Conservation (phyloP, 1,140 invertebrate species). For the Triops cancriformis region DNA sequence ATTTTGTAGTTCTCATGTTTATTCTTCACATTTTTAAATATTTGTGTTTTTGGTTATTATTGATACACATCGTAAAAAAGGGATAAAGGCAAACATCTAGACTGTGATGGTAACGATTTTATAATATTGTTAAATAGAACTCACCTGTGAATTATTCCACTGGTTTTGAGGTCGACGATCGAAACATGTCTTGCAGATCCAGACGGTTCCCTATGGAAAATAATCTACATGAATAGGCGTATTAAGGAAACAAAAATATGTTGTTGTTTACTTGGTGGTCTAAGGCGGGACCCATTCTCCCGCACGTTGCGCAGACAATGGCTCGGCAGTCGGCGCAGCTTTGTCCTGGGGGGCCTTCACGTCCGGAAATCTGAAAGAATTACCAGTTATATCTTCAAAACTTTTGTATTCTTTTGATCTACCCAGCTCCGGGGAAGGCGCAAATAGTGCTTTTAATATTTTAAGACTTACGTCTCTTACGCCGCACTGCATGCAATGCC, state of each 20-base stretch:
- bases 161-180: conserved; percentile 29
- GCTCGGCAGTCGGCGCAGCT: conserved; percentile 34
- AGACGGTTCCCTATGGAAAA: conserved; percentile 23
- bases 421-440: not conserved
- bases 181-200: conserved; percentile 31
- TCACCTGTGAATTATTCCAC: conserved; percentile 15
- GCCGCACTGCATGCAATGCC: conserved; percentile 21
- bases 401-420: not conserved
- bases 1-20: too few species aligned
- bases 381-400: not conserved
- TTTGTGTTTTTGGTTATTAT: too few species aligned
- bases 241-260: not conserved
- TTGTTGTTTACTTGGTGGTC: conserved; percentile 22
- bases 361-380: conserved; percentile 31
- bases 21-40: too few species aligned
- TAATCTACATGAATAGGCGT: not conserved
- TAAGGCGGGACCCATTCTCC: conserved; percentile 32
- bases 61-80: too few species aligned
- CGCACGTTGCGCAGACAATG: conserved; percentile 33
- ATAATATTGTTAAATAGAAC: not conserved
- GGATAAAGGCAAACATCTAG: too few species aligned
- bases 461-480: conserved; percentile 22
- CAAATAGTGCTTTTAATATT: not conserved
- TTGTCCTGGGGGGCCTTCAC: conserved; percentile 34
- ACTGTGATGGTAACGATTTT: not conserved